Percentiles rank a stretch among this genome's conserved stretches.
Evolutionary conservation across 2,888 invertebrate species (phyloP).

Genomic region (Lasius platythorax): DNA sequence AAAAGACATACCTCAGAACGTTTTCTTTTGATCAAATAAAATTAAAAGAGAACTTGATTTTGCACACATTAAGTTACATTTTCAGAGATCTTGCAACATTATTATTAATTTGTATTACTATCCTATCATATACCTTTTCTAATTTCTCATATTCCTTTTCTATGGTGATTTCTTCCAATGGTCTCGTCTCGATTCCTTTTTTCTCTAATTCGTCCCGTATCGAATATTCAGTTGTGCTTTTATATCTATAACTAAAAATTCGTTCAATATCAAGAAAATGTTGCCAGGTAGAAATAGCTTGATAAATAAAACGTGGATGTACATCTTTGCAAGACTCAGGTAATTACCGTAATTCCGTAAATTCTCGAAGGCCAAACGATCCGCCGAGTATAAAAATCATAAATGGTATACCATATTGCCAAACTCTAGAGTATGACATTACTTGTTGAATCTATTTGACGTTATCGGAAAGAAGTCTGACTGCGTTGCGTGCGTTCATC

Average conservation of each 20-base stretch:
- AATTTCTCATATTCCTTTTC: slow-evolving; percentile 92
- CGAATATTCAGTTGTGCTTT: neutral
- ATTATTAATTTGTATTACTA: neutral
- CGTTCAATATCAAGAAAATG: slow-evolving; percentile 38
- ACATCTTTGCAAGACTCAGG: neutral
- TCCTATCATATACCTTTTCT: slow-evolving; percentile 85
- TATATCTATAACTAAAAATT: slow-evolving; percentile 49
- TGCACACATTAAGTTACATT: neutral
- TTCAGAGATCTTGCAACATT: neutral
- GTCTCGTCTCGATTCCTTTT: slow-evolving; percentile 90
- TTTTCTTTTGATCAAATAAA: neutral
- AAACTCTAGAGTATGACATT: slow-evolving; percentile 25
- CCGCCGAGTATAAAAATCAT: slow-evolving; percentile 91
- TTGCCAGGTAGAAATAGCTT: neutral
- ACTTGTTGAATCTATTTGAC: neutral
- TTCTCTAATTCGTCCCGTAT: slow-evolving; percentile 80
- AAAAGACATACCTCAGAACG: neutral
- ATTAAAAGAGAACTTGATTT: neutral
- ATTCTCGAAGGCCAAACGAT: slow-evolving; percentile 92
- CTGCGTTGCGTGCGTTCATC: too few species aligned
- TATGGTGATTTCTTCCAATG: slow-evolving; percentile 89
- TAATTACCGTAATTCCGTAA: slow-evolving; percentile 90
- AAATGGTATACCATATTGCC: slow-evolving; percentile 90
- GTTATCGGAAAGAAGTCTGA: neutral
- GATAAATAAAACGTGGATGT: neutral